Percentiles rank a stretch among this genome's conserved stretches.
Evolutionary conservation across 2,113 vertebrate species (phyloP).

Genomic region (Lucifuga dentata): DNA sequence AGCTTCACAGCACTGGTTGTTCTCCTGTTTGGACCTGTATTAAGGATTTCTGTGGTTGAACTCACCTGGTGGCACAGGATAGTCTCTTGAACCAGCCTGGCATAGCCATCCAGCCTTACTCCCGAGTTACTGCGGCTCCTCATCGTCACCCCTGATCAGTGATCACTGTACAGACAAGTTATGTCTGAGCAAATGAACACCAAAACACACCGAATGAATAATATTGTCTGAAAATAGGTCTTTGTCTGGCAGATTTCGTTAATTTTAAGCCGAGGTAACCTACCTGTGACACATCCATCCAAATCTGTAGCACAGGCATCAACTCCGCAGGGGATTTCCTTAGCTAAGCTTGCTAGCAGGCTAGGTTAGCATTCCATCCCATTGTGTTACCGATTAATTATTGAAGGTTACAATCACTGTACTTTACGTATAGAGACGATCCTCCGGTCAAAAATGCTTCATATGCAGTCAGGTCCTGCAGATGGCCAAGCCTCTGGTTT

Average conservation of each 20-base stretch:
- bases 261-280: neutral
- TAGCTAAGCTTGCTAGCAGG: constrained; percentile 50
- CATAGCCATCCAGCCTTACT: constrained; percentile 93
- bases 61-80: constrained; percentile 94
- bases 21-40: no score
- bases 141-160: constrained; percentile 77
- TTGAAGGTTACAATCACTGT: no score
- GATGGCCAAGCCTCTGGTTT: neutral
- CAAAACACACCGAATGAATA: no score
- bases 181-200: no score
- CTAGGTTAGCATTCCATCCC: constrained; percentile 52
- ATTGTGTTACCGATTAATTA: constrained; percentile 3
- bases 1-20: no score
- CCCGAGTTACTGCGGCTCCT: constrained; percentile 97
- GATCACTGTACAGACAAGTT: constrained; percentile 34
- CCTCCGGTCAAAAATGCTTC: neutral
- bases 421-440: no score
- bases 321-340: constrained; percentile 20
- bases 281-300: constrained; percentile 19
- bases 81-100: constrained; percentile 92
- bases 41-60: neutral
- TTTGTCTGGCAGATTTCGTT: fast-evolving
- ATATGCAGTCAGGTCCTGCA: neutral
- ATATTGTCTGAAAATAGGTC: neutral
- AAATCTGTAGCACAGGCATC: constrained; percentile 7